Conservation (phyloP, 2,797 vertebrate genomes). For the Tapirus indicus region DNA sequence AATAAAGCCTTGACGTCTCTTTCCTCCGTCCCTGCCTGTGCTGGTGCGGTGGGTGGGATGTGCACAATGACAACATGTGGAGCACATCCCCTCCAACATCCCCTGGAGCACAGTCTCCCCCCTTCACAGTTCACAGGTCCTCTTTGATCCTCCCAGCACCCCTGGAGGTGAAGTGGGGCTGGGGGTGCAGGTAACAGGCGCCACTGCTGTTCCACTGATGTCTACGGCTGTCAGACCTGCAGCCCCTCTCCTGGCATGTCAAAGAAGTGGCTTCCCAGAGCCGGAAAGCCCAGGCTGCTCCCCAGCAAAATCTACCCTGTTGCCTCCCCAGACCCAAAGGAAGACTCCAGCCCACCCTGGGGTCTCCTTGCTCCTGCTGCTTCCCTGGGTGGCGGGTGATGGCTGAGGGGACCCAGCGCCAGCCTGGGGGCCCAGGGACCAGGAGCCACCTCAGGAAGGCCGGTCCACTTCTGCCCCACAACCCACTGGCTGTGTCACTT, state of each 20-base stretch:
- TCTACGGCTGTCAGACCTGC: not conserved
- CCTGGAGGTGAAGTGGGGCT: no score
- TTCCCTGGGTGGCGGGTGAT: not conserved
- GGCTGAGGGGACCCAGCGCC: not conserved
- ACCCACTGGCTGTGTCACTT: not conserved
- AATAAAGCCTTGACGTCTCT: not conserved
- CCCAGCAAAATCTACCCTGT: not conserved
- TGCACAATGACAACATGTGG: not conserved
- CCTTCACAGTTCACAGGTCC: not conserved
- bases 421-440: not conserved
- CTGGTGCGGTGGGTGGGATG: not conserved
- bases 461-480: not conserved
- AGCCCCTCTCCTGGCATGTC: no score
- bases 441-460: not conserved
- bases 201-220: not conserved
- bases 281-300: not conserved
- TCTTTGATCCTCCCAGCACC: not conserved
- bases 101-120: not conserved
- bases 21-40: not conserved
- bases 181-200: not conserved
- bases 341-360: not conserved
- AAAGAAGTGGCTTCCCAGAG: not conserved
- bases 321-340: not conserved
- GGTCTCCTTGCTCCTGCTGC: not conserved
- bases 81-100: no score